Base-by-base conservation (phyloP, 2,113 vertebrate genomes). In the Sardina pilchardus region DNA sequence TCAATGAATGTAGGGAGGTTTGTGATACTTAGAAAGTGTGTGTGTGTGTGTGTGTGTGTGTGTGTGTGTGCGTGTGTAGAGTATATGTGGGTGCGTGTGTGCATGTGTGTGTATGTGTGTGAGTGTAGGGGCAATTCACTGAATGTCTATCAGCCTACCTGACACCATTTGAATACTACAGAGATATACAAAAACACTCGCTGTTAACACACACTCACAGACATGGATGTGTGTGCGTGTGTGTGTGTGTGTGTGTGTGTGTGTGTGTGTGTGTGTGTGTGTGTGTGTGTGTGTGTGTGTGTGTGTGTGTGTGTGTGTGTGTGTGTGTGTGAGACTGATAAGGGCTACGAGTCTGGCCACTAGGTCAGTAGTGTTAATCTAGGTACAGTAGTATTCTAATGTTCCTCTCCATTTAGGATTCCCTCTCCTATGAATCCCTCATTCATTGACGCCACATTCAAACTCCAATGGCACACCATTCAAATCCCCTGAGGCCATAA, bases 131-230 rank as follows among this genome's bases (percentile, higher is more conserved):
- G 71, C 71, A 78, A 26, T 14, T 34, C 81, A 47, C 45, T 53
- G 45, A 82, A 85, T 85, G 53, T 43, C 26, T 53, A 47, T 78
- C 8, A 82, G 36, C 19, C 30, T 12, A 34, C 63, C 16, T 78
- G 26, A 86, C 30, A 6, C 42, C 42, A 91, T 94, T 93, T 93
- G 87, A 92, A 93, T 92, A 90, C 81, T 85, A 85, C 44, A 83
- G 82, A 90, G 85, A 91, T 39, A 47, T 42, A 42, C 2, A 26
- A 2, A 59, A 56, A n/a, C n/a, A 36, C 34, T 3, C 50, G 10
- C 19, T 53, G 16, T 19, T 14, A 48, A 53, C 48, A 53, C 14
- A 53, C 48, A 53, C 12, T 36, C 82, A 24, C 24, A 36, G 17
- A 12, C 30, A 39, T 14, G 5, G 9, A 10, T 17, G 10, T 45